Evolutionary conservation across 2,888 invertebrate genomes (phyloP).

Genomic region (Diaphora mendica): DNA sequence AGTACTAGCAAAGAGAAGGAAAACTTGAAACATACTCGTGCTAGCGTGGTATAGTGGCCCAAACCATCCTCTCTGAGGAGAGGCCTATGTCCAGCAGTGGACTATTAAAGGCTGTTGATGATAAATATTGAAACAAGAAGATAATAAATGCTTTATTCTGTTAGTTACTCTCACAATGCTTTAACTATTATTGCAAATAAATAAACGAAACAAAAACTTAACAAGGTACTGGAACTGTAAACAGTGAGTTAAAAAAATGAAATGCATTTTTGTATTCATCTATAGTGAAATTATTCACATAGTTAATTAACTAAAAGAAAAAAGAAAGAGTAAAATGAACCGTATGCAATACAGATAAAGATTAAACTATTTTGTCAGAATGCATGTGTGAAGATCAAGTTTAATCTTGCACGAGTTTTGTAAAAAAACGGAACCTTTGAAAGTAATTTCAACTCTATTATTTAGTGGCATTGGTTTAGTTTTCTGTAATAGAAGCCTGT

Average conservation of each 20-base stretch:
- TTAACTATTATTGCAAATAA: too few relatives aligned
- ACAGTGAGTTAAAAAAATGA: constrained; percentile 18
- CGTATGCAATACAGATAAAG: constrained; percentile 14
- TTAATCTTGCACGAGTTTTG: constrained; percentile 19
- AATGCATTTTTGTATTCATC: constrained; percentile 54
- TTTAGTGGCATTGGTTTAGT: constrained; percentile 17
- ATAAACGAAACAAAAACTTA: too few relatives aligned
- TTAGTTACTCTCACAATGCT: too few relatives aligned
- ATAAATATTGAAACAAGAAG: too few relatives aligned
- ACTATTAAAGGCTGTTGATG: too few relatives aligned
- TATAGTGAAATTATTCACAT: constrained; percentile 45
- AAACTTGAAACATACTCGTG: too few relatives aligned
- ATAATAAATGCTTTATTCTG: too few relatives aligned
- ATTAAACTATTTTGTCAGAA: constrained; percentile 10
- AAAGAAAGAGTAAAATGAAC: constrained; percentile 26
- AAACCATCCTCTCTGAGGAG: too few relatives aligned
- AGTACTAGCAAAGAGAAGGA: too few relatives aligned
- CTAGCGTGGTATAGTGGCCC: too few relatives aligned
- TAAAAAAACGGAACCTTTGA: constrained; percentile 1
- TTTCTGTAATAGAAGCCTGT: constrained; percentile 26
- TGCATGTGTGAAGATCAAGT: constrained; percentile 33
- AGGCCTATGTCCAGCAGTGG: too few relatives aligned
- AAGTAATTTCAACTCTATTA: constrained; percentile 23
- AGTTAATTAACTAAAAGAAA: constrained; percentile 37
- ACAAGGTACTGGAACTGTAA: background rate